Evolutionary conservation across 1,140 invertebrate species (phyloP).

Genomic region (Dysdera silvatica): DNA sequence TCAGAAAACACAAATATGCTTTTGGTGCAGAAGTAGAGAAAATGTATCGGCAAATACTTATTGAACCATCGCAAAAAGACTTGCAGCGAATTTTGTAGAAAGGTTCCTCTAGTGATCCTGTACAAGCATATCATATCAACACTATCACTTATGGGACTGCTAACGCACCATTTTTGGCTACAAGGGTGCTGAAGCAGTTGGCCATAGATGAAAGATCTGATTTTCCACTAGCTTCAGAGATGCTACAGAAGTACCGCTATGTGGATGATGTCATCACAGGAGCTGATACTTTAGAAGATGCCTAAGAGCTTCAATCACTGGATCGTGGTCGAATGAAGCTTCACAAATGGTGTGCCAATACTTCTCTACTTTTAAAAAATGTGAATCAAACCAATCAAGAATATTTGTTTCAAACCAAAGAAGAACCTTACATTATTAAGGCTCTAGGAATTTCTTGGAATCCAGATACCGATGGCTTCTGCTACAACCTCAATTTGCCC

Average conservation of each 20-base stretch:
- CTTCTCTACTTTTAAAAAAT: background rate
- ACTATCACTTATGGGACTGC: conserved; percentile 23
- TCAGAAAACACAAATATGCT: conserved; percentile 29
- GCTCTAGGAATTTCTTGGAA: conserved; percentile 13
- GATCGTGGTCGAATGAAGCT: conserved; percentile 38
- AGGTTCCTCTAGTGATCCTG: too few species aligned
- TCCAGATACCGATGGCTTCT: conserved; percentile 5
- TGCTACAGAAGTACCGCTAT: conserved; percentile 36
- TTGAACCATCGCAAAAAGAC: too few species aligned
- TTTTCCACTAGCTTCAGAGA: conserved; percentile 28
- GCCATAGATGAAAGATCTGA: conserved; percentile 31
- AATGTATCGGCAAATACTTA: too few species aligned
- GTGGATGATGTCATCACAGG: conserved; percentile 43
- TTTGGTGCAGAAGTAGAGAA: conserved; percentile 1
- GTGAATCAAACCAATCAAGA: background rate
- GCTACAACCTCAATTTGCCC: background rate
- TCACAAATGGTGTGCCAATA: conserved; percentile 43
- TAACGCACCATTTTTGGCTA: conserved; percentile 37
- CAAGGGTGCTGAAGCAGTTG: conserved; percentile 36
- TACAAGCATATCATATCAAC: background rate
- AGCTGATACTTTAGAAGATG: conserved; percentile 32
- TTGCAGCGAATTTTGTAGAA: too few species aligned
- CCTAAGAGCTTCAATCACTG: conserved; percentile 33
- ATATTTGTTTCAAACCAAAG: background rate
- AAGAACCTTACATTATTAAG: background rate